Evolutionary conservation across 2,888 invertebrate genomes (phyloP).

Genomic region (Zhengitettix transpicula): DNA sequence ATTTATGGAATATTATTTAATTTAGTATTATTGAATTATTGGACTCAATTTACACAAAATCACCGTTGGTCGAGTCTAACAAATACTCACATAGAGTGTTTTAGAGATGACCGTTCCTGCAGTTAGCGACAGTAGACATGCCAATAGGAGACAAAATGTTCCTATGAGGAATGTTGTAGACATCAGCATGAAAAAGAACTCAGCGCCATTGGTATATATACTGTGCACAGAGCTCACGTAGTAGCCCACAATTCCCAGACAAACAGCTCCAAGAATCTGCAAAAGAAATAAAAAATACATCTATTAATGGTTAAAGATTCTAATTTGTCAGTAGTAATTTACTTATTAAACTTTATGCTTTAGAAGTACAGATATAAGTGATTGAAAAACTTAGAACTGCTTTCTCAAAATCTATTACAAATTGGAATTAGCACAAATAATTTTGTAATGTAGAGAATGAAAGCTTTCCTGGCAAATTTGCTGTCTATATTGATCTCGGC

Average conservation of each 20-base stretch:
- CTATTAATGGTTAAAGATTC: not conserved
- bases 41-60: no score
- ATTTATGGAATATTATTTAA: no score
- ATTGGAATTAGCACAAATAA: no score
- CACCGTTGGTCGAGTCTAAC: not conserved
- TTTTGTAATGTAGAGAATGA: no score
- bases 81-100: conserved; percentile 54
- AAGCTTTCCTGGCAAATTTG: no score
- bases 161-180: conserved; percentile 62
- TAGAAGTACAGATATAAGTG: no score
- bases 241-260: conserved; percentile 52
- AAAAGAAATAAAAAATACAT: conserved; percentile 18
- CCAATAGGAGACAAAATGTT: conserved; percentile 54
- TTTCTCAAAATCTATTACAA: no score
- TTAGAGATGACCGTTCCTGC: conserved; percentile 72
- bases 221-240: conserved; percentile 27
- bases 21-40: no score
- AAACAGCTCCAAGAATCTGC: conserved; percentile 59
- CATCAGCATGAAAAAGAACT: conserved; percentile 56
- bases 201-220: conserved; percentile 23
- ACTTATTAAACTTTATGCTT: not conserved
- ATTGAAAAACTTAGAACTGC: no score
- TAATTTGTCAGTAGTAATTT: not conserved
- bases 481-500: no score
- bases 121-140: conserved; percentile 61